Percentiles rank a stretch among this genome's conserved stretches.
Conservation (phyloP, 2,113 vertebrate species). For the Seriola rivoliana region DNA sequence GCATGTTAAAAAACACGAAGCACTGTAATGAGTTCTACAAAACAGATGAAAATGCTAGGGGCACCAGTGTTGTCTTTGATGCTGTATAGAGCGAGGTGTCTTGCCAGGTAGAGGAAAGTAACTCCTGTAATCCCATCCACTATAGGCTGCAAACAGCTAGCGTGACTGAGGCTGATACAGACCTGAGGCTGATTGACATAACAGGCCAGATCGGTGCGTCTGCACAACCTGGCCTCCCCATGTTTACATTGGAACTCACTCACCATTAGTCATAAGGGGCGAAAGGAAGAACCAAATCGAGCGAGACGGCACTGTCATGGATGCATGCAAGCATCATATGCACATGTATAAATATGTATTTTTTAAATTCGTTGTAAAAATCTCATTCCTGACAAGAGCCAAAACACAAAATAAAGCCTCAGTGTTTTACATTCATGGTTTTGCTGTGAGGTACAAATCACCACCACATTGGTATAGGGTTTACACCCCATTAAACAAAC, state of each 20-base stretch:
- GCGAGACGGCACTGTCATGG: slow-evolving; percentile 61
- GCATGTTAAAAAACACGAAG: slow-evolving; percentile 52
- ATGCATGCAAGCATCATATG: slow-evolving; percentile 68
- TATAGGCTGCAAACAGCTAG: slow-evolving; percentile 53
- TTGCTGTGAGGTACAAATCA: slow-evolving; percentile 51
- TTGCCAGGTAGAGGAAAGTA: slow-evolving; percentile 47
- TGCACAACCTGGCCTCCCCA: slow-evolving; percentile 36
- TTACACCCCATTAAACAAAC: slow-evolving; percentile 53
- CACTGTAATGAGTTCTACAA: slow-evolving; percentile 46
- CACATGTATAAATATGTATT: slow-evolving; percentile 25
- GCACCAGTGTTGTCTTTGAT: slow-evolving; percentile 44
- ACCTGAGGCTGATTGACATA: slow-evolving; percentile 69
- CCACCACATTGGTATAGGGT: slow-evolving; percentile 1
- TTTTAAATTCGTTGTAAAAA: slow-evolving; percentile 30
- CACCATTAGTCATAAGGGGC: slow-evolving; percentile 77
- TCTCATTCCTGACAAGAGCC: slow-evolving; percentile 36
- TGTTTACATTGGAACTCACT: slow-evolving; percentile 87
- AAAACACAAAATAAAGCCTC: slow-evolving; percentile 45
- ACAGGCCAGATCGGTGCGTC: slow-evolving; percentile 79
- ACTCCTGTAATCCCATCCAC: slow-evolving; percentile 32
- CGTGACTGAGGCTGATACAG: slow-evolving; percentile 83
- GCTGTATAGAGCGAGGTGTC: slow-evolving; percentile 24
- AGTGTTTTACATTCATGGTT: slow-evolving; percentile 34
- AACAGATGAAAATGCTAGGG: slow-evolving; percentile 42
- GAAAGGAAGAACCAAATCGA: slow-evolving; percentile 53